Base-by-base conservation (phyloP, 2,797 vertebrate species). In the Crypturellus tataupa region DNA sequence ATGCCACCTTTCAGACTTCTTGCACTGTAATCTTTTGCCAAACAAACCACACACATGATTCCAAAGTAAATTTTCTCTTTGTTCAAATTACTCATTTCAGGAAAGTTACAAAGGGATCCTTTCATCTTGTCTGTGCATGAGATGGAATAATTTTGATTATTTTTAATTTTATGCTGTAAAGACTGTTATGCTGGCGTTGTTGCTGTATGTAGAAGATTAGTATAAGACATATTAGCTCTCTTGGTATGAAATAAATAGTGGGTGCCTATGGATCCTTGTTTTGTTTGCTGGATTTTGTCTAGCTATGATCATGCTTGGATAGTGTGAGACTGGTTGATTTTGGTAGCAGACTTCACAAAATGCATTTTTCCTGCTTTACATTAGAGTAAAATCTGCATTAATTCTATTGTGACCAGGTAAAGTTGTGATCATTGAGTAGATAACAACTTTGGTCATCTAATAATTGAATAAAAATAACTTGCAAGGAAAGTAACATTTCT, bases 381-480 rank as follows among this genome's bases (percentile, higher is more conserved):
- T 44, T 80, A 23, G n/a, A 64, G 31, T 91, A 77, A 83, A 95
- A 95, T 73, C 21, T 58, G 19, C 24, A 93, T 96, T 91, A 44
- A 68, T 94, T 77, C 59, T 63, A 73, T 70, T 53, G 25, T 93
- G 81, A 51, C 53, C 73, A 77, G 78, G 53, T 92, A 51, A 83
- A 55, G 53, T 12, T 92, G 1, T 85, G 33, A 73, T 91, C 46
- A 86, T 29, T 81, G 70, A 87, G 55, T 81, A 93, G 89, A 56
- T 70, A 94, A 71, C 33, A 39, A n/a, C n/a, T 37, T 72, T 85
- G 73, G 37, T 97, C 96, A 86, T 71, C 11, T 58, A 90, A 58
- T 44, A 39, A 72, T 24, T 39, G 12, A 67, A 19, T 88, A 81
- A 83, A 80, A 78, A 47, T 42, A 75, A 56, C 7, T 79, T 17